Evolutionary conservation across 1,140 invertebrate species (phyloP).

Genomic region (Amyelois transitella): DNA sequence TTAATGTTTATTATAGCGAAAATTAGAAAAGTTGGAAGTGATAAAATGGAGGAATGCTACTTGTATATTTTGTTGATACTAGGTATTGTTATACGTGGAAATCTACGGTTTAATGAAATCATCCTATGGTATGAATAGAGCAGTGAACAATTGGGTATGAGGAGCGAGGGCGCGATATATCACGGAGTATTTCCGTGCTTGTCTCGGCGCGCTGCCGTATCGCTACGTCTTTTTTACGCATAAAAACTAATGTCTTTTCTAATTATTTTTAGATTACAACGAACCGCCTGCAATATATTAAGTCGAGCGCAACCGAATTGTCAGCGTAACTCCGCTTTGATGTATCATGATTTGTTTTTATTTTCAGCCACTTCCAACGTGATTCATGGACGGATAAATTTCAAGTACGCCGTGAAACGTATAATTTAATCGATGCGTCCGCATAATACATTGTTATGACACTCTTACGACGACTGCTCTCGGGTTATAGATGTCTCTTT

Average conservation of each 20-base stretch:
- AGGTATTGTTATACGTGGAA: not conserved
- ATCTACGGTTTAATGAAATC: conserved; percentile 23
- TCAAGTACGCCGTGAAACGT: conserved; percentile 48
- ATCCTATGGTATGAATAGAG: conserved; percentile 32
- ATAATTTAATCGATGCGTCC: conserved; percentile 53
- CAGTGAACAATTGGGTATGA: conserved; percentile 45
- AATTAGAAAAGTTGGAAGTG: not conserved
- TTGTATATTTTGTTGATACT: not conserved
- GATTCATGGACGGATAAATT: conserved; percentile 67
- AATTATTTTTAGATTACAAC: conserved; percentile 74
- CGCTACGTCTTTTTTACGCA: conserved; percentile 65
- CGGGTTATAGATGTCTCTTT: conserved; percentile 9
- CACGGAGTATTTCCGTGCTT: conserved; percentile 60
- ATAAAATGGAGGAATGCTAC: conserved; percentile 4
- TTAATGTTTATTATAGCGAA: conserved; percentile 1
- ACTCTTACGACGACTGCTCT: conserved; percentile 27
- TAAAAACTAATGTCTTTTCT: conserved; percentile 71
- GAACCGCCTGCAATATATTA: conserved; percentile 68
- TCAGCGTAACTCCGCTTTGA: conserved; percentile 72
- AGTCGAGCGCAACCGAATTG: conserved; percentile 61
- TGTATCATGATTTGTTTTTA: conserved; percentile 70
- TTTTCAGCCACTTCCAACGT: conserved; percentile 58
- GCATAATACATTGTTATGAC: conserved; percentile 55
- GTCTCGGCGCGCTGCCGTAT: conserved; percentile 37
- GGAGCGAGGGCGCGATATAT: conserved; percentile 49